Evolutionary conservation across 2,113 vertebrate genomes (phyloP), one percentile per base, ranked within the genome.

Genomic region (Bambusicola thoracicus): DNA sequence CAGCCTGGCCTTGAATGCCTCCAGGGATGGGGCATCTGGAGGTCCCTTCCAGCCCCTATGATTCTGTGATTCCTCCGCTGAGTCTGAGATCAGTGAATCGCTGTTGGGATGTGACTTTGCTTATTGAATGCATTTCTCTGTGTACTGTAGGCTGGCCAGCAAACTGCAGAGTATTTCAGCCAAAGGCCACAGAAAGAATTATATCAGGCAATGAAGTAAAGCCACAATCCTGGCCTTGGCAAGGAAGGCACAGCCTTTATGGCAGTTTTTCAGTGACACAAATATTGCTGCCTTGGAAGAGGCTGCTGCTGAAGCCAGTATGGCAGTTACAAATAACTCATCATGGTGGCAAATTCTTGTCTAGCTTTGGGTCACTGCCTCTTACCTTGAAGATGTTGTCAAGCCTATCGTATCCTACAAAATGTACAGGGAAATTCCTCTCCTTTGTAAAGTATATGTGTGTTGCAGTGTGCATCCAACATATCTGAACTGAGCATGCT

Each of bases 171-270:
- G n/a, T 96, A 98, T 89, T 98, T 88, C 98, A 97, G 74, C 98
- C 98, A 77, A 98, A 98, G 73, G 97, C 98, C 40, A 78, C 69
- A 30, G 97, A 97, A 83, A 98, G 97, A 94, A 98, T 98, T 56
- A 90, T 97, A 46, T 98, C 96, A 9, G 98, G 97, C 32, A 97
- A 97, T 22, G 98, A 98, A 79, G 97, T 97, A 55, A 97, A 97
- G 67, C 97, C 97, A 44, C 97, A 95, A 73, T 98, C 98, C 20
- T 98, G 98, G 97, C 98, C 98, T 49, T 98, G 98, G 97, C 97
- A 98, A 89, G 97, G 97, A 98, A 97, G 66, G 19, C 44, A 75
- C 17, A 34, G 10, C 25, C 41, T 61, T 62, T 38, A 30, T 0
- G 2, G 22, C 32, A 20, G 8, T 49, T 49, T 56, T 44, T 34